A percentile compares a stretch with the other conserved stretches of the same genome.
Evolutionary conservation across 2,113 vertebrate species (phyloP).

Genomic region (Arvicanthis niloticus): DNA sequence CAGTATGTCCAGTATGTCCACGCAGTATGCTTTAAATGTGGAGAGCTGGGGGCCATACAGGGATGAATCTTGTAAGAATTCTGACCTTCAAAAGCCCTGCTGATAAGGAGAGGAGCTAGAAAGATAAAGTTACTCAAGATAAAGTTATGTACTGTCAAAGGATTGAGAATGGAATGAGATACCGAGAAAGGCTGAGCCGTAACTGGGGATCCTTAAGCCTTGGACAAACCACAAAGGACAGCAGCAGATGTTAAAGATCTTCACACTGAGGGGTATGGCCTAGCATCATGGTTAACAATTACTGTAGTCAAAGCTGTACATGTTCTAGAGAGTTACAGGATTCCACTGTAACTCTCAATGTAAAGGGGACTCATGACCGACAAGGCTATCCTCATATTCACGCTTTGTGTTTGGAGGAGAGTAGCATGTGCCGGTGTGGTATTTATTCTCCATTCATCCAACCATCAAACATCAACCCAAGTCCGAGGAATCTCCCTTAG

Average conservation of each 20-base stretch:
- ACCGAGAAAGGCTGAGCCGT: not conserved
- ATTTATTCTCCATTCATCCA: not conserved
- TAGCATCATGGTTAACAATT: not conserved
- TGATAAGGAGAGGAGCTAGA: not conserved
- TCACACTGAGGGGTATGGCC: not conserved
- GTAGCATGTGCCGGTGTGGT: not conserved
- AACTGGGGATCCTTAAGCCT: not conserved
- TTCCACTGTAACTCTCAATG: no score
- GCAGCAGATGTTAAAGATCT: not conserved
- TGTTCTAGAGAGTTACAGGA: not conserved
- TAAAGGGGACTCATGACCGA: not conserved
- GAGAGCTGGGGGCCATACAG: not conserved
- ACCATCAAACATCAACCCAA: not conserved
- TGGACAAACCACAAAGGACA: not conserved
- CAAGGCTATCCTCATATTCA: not conserved
- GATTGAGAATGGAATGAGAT: not conserved
- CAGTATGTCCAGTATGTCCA: not conserved
- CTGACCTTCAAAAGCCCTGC: not conserved
- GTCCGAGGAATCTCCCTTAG: not conserved
- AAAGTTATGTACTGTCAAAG: not conserved
- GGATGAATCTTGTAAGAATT: conserved; percentile 7
- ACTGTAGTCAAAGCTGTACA: not conserved
- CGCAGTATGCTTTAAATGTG: not conserved
- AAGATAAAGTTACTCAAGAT: not conserved
- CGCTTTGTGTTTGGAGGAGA: not conserved